Percentiles rank a stretch among this genome's conserved stretches.
These are phyloP conservation scores for Cabera pusaria DNA, from an alignment of 2,888 invertebrate species.

Conservation along the genomic window DNA sequence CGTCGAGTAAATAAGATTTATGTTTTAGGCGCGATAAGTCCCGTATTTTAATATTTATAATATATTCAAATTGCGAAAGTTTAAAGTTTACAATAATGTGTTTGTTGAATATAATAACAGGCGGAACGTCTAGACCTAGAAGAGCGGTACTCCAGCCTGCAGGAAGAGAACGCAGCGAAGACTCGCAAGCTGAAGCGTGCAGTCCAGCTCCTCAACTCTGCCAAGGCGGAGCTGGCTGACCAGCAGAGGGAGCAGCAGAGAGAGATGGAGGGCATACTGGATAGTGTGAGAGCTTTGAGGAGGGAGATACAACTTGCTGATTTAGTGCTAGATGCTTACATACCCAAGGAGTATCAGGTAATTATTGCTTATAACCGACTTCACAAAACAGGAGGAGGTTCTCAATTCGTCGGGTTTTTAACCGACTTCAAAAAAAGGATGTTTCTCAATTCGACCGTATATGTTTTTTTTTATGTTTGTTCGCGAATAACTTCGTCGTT, in stretches of 20 bases:
- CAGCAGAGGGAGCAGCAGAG: conserved; percentile 97
- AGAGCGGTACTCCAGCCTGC: conserved; percentile 96
- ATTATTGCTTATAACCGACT: too few species aligned
- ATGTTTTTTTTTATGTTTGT: too few species aligned
- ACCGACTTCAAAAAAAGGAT: too few species aligned
- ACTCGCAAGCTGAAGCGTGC: conserved; percentile 84
- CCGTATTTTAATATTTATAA: too few species aligned
- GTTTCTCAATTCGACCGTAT: too few species aligned
- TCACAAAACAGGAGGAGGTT: too few species aligned
- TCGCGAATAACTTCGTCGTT: too few species aligned
- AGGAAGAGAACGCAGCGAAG: conserved; percentile 94
- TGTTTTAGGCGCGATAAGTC: too few species aligned
- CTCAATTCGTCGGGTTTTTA: too few species aligned
- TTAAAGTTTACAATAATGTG: too few species aligned
- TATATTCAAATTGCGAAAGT: too few species aligned
- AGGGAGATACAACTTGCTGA: conserved; percentile 96
- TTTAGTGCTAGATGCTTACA: conserved; percentile 95
- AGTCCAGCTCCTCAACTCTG: conserved; percentile 85
- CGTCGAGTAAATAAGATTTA: too few species aligned
- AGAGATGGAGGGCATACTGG: conserved; percentile 97
- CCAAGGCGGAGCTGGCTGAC: conserved; percentile 92
- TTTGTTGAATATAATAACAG: conserved; percentile 41
- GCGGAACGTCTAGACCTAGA: conserved; percentile 97
- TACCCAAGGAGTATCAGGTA: conserved; percentile 96
- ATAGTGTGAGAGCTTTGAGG: conserved; percentile 94